Conservation (phyloP, 2,113 vertebrate genomes). For the Oncorhynchus keta region DNA sequence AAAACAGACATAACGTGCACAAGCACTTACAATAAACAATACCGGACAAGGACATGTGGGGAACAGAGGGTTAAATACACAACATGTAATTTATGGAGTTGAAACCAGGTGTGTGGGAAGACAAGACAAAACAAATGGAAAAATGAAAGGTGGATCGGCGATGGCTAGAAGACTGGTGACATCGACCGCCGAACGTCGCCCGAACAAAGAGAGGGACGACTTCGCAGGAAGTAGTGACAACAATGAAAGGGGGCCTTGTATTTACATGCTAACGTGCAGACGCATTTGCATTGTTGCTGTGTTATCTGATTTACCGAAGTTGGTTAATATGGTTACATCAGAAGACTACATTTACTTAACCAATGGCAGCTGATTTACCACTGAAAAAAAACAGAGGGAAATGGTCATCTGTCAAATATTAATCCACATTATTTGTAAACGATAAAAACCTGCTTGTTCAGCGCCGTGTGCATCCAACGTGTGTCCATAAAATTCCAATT, state of each 20-base stretch:
- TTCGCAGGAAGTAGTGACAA: not conserved
- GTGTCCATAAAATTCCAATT: not conserved
- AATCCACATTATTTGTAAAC: not conserved
- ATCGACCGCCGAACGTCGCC: too few species aligned
- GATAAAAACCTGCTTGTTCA: not conserved
- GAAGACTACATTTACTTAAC: conserved; percentile 22
- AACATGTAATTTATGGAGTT: too few species aligned
- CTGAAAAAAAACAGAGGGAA: not conserved
- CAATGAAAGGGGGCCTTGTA: not conserved
- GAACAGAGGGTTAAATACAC: too few species aligned
- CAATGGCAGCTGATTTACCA: conserved; percentile 14
- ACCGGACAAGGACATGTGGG: too few species aligned
- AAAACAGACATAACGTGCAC: too few species aligned
- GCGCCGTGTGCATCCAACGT: not conserved
- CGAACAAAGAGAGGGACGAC: too few species aligned
- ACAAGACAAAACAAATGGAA: too few species aligned
- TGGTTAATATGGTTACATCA: conserved; percentile 29
- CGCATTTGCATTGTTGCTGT: not conserved
- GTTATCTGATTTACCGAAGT: conserved; percentile 23
- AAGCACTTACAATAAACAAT: too few species aligned
- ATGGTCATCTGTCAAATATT: conserved; percentile 19
- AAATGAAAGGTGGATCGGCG: too few species aligned
- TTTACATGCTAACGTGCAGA: not conserved
- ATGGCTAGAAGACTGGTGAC: too few species aligned
- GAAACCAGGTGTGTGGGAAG: too few species aligned